Evolutionary conservation across 1,140 invertebrate species (phyloP), one percentile per base, ranked within the genome.

Genomic region (Conus ventricosus): DNA sequence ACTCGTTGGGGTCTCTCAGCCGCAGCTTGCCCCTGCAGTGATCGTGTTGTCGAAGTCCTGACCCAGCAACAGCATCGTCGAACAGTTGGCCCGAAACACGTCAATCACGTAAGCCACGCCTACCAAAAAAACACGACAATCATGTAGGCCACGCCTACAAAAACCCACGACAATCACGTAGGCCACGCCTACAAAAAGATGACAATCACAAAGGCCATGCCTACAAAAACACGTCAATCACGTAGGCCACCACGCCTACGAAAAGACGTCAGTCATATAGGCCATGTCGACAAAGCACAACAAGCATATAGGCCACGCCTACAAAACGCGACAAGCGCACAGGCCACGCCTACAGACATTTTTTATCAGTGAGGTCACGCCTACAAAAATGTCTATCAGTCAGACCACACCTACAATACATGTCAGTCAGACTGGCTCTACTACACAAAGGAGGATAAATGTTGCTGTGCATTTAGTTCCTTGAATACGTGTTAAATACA

Each of bases 21-120:
- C 88, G 78, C 20, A 92, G 71, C 8, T 89, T 85, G 15, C 63
- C 86, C 27, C 8, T 60, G 85, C 87, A 7, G 84, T 63, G 23
- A 71, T 84, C 7, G 55, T 63, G 27, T 85, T 89, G 78, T 92
- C 91, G 67, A 92, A 88, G 2, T 87, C 84, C 25, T 63, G 63
- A 23, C 84, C 57, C n/a, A 85, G 81, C n/a, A 93, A 90, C n/a
- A 85, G 71, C 0, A 76, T 87, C 4, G 87, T 83, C 4, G 91
- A 80, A 82, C 92, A 93, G 84, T 90, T 91, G 11, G 91, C 92
- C 15, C 84, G 63, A 8, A 87, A 17, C 17, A 76, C 84, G 51
- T 93, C 91, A 17, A 88, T 90, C 5, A 90, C 88, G 88, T 93
- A 93, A 2, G 91, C 88, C 55, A 93, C 90, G n/a, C 92, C 92